Base-by-base conservation (phyloP, 2,888 invertebrate genomes). In the Zygogramma bicolorata region DNA sequence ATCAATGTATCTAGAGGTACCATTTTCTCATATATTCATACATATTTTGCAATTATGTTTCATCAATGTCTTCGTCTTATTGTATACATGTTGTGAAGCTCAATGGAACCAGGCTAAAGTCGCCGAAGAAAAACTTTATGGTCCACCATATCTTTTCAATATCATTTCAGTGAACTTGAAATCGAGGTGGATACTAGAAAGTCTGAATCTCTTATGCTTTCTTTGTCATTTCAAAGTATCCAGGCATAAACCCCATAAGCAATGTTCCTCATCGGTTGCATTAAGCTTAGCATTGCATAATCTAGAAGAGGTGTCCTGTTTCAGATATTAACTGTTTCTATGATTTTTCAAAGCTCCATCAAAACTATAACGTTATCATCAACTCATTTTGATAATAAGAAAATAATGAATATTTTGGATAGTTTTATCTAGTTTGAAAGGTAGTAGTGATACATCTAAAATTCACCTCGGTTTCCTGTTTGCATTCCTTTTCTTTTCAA, bases 1-100 rank as follows among this genome's bases (percentile, higher is more conserved):
- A 77, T 73, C 74, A 78, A 78, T 79, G 79, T 80, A 80, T 40
- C 79, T 79, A 79, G 66, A 60, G 13, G 57, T 69, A 68, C 61
- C 68, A 65, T 58, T 74, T 46, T 58, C 59, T 1, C 34, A 34
- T 15, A 34, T 7, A 53, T 2, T n/a, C n/a, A 25, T 46, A 60
- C 7, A 42, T 42, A 15, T 67, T 60, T 60, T 60, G 60, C 60
- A 60, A 22, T 18, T 25, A 49, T 20, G 42, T 66, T 63, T 61
- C 13, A 58, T 53, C 22, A 29, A 65, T 53, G 29, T 69, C 5
- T 25, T 53, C 1, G 25, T 53, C 22, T 53, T 0, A 27, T 22
- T 53, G 53, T 25, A 53, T 53, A 13, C 25, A 25, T 59, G 75
- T 75, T 78, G 75, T 76, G 73, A 78, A 76, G 72, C 65, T 73